Conservation (phyloP, 2,113 vertebrate species). For the Aspiorhynchus laticeps region DNA sequence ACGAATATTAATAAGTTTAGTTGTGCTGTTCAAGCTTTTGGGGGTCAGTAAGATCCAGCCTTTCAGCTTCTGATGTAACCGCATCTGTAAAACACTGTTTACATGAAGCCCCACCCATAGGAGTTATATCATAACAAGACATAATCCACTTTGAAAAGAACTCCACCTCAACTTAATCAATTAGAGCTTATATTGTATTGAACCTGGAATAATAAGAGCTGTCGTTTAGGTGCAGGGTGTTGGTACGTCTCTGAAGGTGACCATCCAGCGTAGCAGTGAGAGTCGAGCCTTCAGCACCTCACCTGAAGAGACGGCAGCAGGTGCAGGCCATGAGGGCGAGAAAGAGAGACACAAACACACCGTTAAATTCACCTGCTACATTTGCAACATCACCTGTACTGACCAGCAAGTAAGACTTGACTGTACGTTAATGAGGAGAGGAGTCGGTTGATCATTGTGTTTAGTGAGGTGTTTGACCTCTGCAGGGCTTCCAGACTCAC, state of each 20-base stretch:
- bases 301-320: slow-evolving; percentile 58
- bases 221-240: slow-evolving; percentile 77
- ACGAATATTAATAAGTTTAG: not conserved
- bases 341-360: slow-evolving; percentile 52
- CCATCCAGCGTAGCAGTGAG: slow-evolving; percentile 91
- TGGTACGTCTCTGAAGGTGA: slow-evolving; percentile 89
- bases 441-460: not conserved
- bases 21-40: not conserved
- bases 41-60: not conserved
- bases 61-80: not conserved
- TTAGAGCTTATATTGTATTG: not conserved
- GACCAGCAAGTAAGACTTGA: slow-evolving; percentile 80
- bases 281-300: slow-evolving; percentile 88
- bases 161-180: not conserved
- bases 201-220: not conserved
- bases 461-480: not conserved
- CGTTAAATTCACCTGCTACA: slow-evolving; percentile 85
- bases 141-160: not conserved
- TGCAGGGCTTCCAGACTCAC: slow-evolving; percentile 89
- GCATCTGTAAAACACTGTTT: not conserved
- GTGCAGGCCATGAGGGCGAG: slow-evolving; percentile 52
- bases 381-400: slow-evolving; percentile 83
- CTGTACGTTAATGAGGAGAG: not conserved
- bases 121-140: not conserved
- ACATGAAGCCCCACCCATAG: not conserved